Base-by-base conservation (phyloP, 2,888 invertebrate genomes). In the Agrotis exclamationis region DNA sequence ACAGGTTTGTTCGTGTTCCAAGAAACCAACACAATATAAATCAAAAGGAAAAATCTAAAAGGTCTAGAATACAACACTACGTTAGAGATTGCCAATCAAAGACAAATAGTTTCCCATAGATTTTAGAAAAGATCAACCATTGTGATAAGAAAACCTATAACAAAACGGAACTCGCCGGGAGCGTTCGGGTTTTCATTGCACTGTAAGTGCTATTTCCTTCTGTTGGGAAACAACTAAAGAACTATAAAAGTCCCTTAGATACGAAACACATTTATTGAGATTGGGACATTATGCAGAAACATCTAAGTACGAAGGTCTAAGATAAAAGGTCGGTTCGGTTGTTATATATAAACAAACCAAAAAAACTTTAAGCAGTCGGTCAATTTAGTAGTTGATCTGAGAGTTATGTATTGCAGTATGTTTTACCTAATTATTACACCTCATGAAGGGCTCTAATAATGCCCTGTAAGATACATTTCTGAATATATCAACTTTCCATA, bases 201-300 rank as follows among this genome's bases (percentile, higher is more conserved):
- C 76, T 76, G 48, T 58, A 76, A 63, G 60, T 79, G 72, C 76
- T 72, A 79, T 79, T 79, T 68, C 72, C 79, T 76, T 50, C 67
- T 70, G 76, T 79, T 70, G 58, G 67, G 63, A 71, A 77, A 80
- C 67, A 79, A 79, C 79, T 72, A 76, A 79, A 79, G 63, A 76
- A 79, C 76, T 72, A 79, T 79, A 68, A 79, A 79, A 79, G 72
- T 63, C 72, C 72, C 68, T 68, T 79, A 58, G 76, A 79, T 76
- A 73, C 68, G 73, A 69, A 79, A 79, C 79, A 79, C 71, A 63
- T 72, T 79, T 79, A 68, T 79, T 68, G 79, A 24, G 71, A 79
- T 69, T 59, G 72, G 57, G n/a, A 56, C 47, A 63, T 75, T 79
- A 79, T 71, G 76, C 54, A 79, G 67, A 72, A 58, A 56, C 33